Evolutionary conservation across 2,888 invertebrate genomes (phyloP).

Genomic region (Troilus luridus): DNA sequence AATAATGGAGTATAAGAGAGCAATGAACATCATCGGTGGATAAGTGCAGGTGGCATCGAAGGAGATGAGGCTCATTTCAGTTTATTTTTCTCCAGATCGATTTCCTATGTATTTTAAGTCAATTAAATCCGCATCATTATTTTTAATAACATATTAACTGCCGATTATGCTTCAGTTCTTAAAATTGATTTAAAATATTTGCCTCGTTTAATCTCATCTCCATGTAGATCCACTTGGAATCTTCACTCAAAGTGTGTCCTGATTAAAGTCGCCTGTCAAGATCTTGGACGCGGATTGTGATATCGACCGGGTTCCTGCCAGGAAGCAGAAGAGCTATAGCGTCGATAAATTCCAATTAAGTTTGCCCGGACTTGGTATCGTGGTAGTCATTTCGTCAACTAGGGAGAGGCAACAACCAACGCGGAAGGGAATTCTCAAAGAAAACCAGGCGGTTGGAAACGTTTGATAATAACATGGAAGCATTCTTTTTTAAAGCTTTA

Average conservation of each 20-base stretch:
- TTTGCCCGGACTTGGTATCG: not conserved
- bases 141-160: too few species aligned
- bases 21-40: too few species aligned
- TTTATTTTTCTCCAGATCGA: too few species aligned
- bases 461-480: not conserved
- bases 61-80: too few species aligned
- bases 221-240: not conserved
- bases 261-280: conserved; percentile 30
- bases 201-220: not conserved
- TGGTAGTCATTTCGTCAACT: not conserved
- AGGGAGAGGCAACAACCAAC: not conserved
- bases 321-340: conserved; percentile 6
- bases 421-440: not conserved
- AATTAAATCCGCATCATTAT: too few species aligned
- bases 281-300: conserved; percentile 19
- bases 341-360: conserved; percentile 44
- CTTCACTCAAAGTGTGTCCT: not conserved
- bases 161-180: too few species aligned
- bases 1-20: too few species aligned
- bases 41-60: too few species aligned
- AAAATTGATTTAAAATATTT: not conserved
- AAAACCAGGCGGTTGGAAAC: not conserved
- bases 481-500: not conserved
- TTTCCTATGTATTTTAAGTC: too few species aligned
- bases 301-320: not conserved